phyloP scores from a whole-genome alignment of 2,888 invertebrate species.

The Rhopalosiphum nymphaeae region DNA sequence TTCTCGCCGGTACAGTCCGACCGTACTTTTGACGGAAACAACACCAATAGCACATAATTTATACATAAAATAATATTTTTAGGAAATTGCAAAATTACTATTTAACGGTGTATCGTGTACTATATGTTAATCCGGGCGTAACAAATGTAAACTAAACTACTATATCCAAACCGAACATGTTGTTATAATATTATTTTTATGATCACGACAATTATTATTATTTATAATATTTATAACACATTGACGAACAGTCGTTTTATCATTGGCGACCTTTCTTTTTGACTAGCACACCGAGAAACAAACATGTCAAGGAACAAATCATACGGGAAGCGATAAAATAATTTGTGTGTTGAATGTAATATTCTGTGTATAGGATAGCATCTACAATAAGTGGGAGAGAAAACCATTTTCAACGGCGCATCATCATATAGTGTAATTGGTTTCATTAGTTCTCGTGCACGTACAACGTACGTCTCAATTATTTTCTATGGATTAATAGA shows the following conservation, averaged over 20 bases:
- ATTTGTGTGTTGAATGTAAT: not conserved
- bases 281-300: slow-evolving; percentile 37
- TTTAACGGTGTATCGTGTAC: not conserved
- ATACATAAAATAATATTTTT: not conserved
- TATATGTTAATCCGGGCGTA: not conserved
- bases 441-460: slow-evolving; percentile 53
- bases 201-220: slow-evolving; percentile 36
- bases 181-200: not conserved
- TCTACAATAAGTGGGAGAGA: not conserved
- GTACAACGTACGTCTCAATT: slow-evolving; percentile 36
- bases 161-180: not conserved
- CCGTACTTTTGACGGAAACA: slow-evolving; percentile 56
- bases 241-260: slow-evolving; percentile 32
- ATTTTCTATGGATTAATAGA: slow-evolving; percentile 41
- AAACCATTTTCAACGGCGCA: slow-evolving; percentile 30
- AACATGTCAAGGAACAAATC: slow-evolving; percentile 53
- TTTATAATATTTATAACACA: slow-evolving; percentile 7
- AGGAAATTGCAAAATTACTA: not conserved
- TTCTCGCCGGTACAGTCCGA: slow-evolving; percentile 46
- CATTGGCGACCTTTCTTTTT: slow-evolving; percentile 57
- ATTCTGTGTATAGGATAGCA: not conserved
- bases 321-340: slow-evolving; percentile 56
- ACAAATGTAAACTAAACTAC: slow-evolving; percentile 18
- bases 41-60: slow-evolving; percentile 48
- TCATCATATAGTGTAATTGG: slow-evolving; percentile 30